Evolutionary conservation across 2,888 invertebrate genomes (phyloP), one percentile per base, ranked within the genome.

Genomic region (Cheilosia impressa): DNA sequence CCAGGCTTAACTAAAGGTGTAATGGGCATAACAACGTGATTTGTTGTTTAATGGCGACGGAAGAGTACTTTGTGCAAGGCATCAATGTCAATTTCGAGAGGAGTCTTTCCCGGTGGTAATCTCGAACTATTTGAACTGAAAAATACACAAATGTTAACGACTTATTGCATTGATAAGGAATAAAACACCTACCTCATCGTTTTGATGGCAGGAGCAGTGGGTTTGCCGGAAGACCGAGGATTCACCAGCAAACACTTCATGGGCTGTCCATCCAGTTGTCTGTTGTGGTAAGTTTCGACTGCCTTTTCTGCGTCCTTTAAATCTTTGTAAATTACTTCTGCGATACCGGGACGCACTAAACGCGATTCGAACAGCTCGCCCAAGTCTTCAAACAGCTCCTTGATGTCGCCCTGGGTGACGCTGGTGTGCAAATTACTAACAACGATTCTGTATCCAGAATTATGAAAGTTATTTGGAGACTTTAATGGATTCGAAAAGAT

Each of bases 361-460:
- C 96, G 95, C 0, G 97, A 97, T 87, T 96, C 96, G 73, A 96
- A 93, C 90, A 98, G 94, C 57, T 97, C 96, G 0, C 98, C 98
- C 83, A 98, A 96, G 90, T 98, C 98, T 90, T 97, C 97, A 93
- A 98, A 98, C 57, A 98, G 93, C 92, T 98, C 98, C 93, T 97
- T 95, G 88, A 98, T 97, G 91, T 98, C 98, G 89, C 97, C 96
- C 88, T 96, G 96, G 15, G 97, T 97, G 4, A 98, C 98, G 87
- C 96, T 95, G 27, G 94, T 93, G 89, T 97, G 96, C 87, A 98
- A 94, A 93, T 98, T 98, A 88, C 98, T 97, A 2, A 98, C 97
- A 69, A 97, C 95, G 90, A 98, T 97, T 89, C 97, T 94, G 91
- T 95, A 97, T 55, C 98, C 97, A 4, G 89, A 89, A 1, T 88